phyloP scores from a whole-genome alignment of 2,113 vertebrate genomes.

The Heteronetta atricapilla region DNA sequence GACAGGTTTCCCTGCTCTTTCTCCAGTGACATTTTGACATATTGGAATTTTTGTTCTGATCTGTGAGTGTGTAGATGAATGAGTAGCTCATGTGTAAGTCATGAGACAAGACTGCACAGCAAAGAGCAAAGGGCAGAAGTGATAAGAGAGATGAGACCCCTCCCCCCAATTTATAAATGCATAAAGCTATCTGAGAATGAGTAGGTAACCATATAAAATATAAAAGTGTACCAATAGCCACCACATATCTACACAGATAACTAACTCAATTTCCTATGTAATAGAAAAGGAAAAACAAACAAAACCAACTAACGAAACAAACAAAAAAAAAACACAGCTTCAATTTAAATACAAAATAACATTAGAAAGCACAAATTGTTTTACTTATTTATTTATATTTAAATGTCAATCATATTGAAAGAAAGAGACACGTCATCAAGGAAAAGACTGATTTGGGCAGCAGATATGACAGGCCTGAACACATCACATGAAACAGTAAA shows the following conservation, averaged over 20 bases:
- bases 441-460: background rate
- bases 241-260: background rate
- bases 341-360: background rate
- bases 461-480: background rate
- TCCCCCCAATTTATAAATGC: background rate
- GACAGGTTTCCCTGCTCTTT: background rate
- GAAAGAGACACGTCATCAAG: background rate
- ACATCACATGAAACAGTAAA: background rate
- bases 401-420: background rate
- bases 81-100: background rate
- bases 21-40: background rate
- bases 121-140: background rate
- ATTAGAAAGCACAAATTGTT: background rate
- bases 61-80: background rate
- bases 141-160: background rate
- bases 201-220: background rate
- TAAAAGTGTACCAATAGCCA: background rate
- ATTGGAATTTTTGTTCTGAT: background rate
- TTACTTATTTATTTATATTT: background rate
- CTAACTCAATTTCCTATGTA: background rate
- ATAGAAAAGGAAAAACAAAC: background rate
- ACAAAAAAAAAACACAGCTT: background rate
- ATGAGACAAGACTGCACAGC: background rate
- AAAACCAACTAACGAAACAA: too few species aligned
- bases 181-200: background rate